Conservation (phyloP, 2,113 vertebrate genomes). For the Bubalus kerabau region DNA sequence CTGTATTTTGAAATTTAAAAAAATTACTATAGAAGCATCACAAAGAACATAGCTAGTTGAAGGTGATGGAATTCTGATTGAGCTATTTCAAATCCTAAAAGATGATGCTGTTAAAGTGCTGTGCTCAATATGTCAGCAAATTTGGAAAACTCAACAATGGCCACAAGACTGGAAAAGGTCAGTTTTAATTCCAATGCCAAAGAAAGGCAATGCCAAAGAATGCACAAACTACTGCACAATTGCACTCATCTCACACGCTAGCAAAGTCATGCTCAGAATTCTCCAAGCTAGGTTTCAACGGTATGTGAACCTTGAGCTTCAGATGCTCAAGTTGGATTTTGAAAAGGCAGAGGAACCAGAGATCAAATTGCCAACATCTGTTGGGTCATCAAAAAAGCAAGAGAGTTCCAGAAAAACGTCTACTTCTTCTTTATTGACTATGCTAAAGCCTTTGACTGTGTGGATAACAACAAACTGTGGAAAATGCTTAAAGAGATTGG, state of each 20-base stretch:
- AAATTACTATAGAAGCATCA: not conserved
- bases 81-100: not conserved
- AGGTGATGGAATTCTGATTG: not conserved
- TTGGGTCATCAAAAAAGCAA: not conserved
- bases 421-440: not conserved
- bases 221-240: not conserved
- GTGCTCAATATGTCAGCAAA: not conserved
- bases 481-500: not conserved
- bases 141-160: not conserved
- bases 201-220: not conserved
- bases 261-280: not conserved
- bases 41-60: not conserved
- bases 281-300: not conserved
- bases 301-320: not conserved
- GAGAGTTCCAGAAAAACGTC: not conserved
- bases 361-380: not conserved
- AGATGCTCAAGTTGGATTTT: not conserved
- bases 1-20: not conserved
- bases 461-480: not conserved
- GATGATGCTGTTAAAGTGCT: not conserved
- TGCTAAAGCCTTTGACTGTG: not conserved
- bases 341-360: not conserved
- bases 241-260: fast-evolving
- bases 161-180: not conserved
- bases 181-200: not conserved